These are phyloP conservation scores for Cremastobaeus sp. DNA, from an alignment of 2,888 invertebrate species.

Conservation along the genomic window DNA sequence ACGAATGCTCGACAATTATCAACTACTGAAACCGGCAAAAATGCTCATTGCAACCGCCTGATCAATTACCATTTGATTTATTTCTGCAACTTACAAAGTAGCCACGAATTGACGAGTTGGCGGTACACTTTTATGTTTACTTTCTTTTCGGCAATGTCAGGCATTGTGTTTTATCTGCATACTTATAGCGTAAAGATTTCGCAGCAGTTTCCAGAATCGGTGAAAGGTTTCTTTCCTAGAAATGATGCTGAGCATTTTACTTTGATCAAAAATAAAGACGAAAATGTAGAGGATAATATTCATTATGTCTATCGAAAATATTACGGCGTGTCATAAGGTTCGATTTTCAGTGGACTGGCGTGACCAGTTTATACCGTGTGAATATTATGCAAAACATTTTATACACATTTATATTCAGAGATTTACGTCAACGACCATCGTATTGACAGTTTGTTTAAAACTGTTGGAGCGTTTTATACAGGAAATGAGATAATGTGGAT, in stretches of 20 bases:
- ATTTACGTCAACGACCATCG: constrained; percentile 11
- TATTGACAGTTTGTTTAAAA: constrained; percentile 19
- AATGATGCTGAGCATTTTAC: background rate
- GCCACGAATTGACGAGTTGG: too few species aligned
- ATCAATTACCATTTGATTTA: too few species aligned
- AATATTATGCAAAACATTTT: constrained; percentile 34
- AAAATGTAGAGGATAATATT: constrained; percentile 6
- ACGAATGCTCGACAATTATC: too few species aligned
- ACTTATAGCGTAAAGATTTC: too few species aligned
- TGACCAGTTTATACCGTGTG: constrained; percentile 38
- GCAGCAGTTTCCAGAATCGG: too few species aligned
- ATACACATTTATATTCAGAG: constrained; percentile 28
- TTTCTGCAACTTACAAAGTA: too few species aligned
- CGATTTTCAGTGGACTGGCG: constrained; percentile 29
- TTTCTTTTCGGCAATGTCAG: too few species aligned
- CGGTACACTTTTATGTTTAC: too few species aligned
- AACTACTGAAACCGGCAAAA: too few species aligned
- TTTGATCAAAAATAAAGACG: constrained; percentile 1
- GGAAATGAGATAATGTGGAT: constrained; percentile 24
- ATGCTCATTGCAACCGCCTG: too few species aligned
- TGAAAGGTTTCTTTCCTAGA: background rate
- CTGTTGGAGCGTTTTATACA: constrained; percentile 21
- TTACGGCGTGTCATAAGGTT: constrained; percentile 28
- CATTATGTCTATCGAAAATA: constrained; percentile 10
- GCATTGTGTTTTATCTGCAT: too few species aligned